Conservation (phyloP, 2,113 vertebrate genomes). For the Rhineura floridana region DNA sequence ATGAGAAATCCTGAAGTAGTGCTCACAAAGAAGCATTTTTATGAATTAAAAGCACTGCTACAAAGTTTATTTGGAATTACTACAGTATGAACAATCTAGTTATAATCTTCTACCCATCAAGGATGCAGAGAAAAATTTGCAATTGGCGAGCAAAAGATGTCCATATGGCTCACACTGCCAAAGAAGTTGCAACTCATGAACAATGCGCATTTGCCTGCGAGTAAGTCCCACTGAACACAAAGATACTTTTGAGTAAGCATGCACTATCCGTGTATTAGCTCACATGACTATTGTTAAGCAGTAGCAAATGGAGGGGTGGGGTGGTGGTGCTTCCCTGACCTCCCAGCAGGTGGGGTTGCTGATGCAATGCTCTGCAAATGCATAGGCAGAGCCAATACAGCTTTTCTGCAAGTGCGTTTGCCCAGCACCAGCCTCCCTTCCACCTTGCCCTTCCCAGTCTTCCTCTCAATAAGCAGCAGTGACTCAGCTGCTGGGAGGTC, state of each 20-base stretch:
- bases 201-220: neutral
- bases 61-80: slow-evolving; percentile 28
- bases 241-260: neutral
- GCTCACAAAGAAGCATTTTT: slow-evolving; percentile 26
- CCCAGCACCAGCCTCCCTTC: no score
- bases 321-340: no score
- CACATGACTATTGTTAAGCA: neutral
- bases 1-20: slow-evolving; percentile 34
- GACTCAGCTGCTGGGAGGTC: no score
- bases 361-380: no score
- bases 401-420: no score
- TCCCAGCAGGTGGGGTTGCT: no score
- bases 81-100: neutral
- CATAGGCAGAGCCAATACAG: no score
- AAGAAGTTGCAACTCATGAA: no score
- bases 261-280: neutral
- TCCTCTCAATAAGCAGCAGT: no score
- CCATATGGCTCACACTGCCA: no score
- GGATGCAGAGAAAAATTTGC: neutral
- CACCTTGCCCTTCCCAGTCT: no score
- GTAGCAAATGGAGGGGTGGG: no score
- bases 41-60: slow-evolving; percentile 42
- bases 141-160: neutral
- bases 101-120: neutral
- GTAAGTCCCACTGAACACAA: neutral